Evolutionary conservation across 1,140 invertebrate species (phyloP).

Genomic region (Drosophila murphyi): DNA sequence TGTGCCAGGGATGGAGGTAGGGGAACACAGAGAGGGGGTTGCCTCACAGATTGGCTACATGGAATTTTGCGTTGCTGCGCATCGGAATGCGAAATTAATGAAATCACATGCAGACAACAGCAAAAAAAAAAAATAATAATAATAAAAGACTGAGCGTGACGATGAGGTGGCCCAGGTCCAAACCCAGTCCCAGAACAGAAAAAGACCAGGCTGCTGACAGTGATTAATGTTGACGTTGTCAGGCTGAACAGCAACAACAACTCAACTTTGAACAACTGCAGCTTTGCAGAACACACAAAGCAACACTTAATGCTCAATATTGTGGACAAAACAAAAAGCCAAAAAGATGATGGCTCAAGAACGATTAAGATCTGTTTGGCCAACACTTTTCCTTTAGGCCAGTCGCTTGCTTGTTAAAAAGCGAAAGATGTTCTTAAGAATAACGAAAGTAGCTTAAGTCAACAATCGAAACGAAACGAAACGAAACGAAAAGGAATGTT

Average conservation of each 20-base stretch:
- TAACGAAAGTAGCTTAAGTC: constrained; percentile 78
- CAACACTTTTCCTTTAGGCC: constrained; percentile 42
- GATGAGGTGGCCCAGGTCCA: constrained; percentile 69
- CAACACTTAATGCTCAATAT: constrained; percentile 42
- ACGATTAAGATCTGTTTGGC: constrained; percentile 48
- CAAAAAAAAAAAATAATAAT: constrained; percentile 1
- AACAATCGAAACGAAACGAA: constrained; percentile 59
- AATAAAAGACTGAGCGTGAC: constrained; percentile 30
- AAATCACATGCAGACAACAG: constrained; percentile 71
- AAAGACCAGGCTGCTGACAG: constrained; percentile 53
- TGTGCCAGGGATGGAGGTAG: not conserved
- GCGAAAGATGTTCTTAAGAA: constrained; percentile 60
- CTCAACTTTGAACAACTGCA: constrained; percentile 4
- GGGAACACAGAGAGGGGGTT: not conserved
- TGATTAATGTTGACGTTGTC: constrained; percentile 72
- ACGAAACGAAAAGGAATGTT: constrained; percentile 70
- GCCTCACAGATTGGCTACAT: constrained; percentile 18
- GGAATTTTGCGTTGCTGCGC: constrained; percentile 76
- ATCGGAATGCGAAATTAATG: constrained; percentile 81
- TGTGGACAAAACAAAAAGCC: constrained; percentile 23
- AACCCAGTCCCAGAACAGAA: constrained; percentile 9
- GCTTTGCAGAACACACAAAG: constrained; percentile 21
- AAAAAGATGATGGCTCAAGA: constrained; percentile 2
- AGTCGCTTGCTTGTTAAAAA: constrained; percentile 55
- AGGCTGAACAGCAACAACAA: constrained; percentile 24